Conservation (phyloP, 2,888 invertebrate species). For the Idaea dimidiata region DNA sequence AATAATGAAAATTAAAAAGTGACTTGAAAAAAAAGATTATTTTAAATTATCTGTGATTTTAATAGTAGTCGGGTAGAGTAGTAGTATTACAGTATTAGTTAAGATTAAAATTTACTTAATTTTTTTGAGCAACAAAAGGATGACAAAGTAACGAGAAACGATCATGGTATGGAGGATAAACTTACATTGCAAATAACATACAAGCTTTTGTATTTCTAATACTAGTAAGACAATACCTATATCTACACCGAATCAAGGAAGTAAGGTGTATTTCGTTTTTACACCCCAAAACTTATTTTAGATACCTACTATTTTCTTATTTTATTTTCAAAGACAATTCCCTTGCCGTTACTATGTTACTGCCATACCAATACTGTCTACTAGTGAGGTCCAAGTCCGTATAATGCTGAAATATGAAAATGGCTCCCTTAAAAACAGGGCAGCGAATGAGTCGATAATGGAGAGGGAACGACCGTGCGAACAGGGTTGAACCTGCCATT, state of each 20-base stretch:
- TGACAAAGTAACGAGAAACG: too few species aligned
- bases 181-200: too few species aligned
- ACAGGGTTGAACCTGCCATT: conserved; percentile 70
- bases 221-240: neutral
- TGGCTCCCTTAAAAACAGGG: conserved; percentile 53
- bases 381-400: neutral
- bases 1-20: too few species aligned
- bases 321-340: neutral
- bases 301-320: neutral
- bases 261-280: neutral
- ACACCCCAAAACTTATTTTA: neutral
- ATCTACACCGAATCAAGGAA: neutral
- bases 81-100: too few species aligned
- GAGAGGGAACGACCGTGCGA: conserved; percentile 72
- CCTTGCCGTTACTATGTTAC: neutral
- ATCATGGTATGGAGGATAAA: too few species aligned
- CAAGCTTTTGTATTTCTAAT: too few species aligned
- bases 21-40: too few species aligned
- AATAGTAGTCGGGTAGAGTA: too few species aligned
- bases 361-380: neutral
- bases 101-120: too few species aligned
- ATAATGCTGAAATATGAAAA: conserved; percentile 41
- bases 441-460: conserved; percentile 65
- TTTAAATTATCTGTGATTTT: too few species aligned
- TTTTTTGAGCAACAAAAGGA: too few species aligned